Base-by-base conservation (phyloP, 2,888 invertebrate species). In the Plagodis dolabraria region DNA sequence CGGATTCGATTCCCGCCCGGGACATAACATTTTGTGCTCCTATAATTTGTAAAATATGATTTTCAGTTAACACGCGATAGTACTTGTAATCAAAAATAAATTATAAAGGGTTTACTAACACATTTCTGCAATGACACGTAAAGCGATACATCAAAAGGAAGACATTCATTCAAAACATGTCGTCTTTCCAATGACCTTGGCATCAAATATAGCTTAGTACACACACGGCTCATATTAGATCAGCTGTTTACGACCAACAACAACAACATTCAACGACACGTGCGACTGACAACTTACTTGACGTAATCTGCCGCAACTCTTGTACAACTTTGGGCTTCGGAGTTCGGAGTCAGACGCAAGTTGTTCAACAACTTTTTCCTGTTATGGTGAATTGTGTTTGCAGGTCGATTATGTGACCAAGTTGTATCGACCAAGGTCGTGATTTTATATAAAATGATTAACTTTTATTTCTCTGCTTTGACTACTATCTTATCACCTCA, bases 201-300 rank as follows among this genome's bases (percentile, higher is more conserved):
- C 44, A 42, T 33, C 11, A 38, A 53, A 11, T 33, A 46, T 22
- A 22, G 22, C 22, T 22, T 22, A 22, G 22, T 22, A 4, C 22
- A 52, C 22, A 8, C 33, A 47, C 47, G n/a, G 47, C 38, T 33
- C 42, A 6, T 48, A 53, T 53, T 53, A 44, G 53, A 48, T 38
- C 47, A 48, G 42, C 38, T 48, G 57, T 57, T 52, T 48, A 52
- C 47, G 36, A 46, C 10, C 9, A 40, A 52, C 44, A 53, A 44
- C 38, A 22, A 22, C 57, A 47, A 45, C 38, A 53, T 51, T 50
- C 22, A 22, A 38, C 53, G 35, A 38, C 22, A n/a, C 40, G 40
- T 40, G 44, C 45, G 53, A 34, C 10, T 43, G 34, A 47, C 22
- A 57, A 57, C 48, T 58, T 53, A 9, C 8, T 45, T 22, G 2